Percentiles rank a stretch among this genome's conserved stretches.
Conservation (phyloP, 1,140 invertebrate genomes). For the Leptoteleia sp. region DNA sequence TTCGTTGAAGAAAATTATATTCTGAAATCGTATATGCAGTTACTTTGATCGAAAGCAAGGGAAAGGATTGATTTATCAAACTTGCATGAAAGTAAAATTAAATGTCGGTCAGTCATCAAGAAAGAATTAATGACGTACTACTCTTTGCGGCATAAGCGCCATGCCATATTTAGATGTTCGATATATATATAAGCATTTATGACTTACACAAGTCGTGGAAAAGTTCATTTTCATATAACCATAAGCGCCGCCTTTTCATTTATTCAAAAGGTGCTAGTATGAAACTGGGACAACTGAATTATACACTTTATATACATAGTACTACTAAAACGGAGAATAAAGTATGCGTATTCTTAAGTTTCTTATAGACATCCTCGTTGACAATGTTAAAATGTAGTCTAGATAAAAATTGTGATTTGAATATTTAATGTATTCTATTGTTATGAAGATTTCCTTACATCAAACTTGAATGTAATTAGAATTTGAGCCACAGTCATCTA, state of each 20-base stretch:
- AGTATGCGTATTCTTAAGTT: slow-evolving; percentile 21
- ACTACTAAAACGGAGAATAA: slow-evolving; percentile 6
- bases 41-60: neutral
- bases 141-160: slow-evolving; percentile 27
- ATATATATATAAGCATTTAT: slow-evolving; percentile 37
- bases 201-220: slow-evolving; percentile 38
- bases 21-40: neutral
- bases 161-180: slow-evolving; percentile 38
- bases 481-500: too few relatives aligned
- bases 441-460: slow-evolving; percentile 6
- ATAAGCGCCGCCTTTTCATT: slow-evolving; percentile 57
- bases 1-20: neutral
- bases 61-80: neutral
- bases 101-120: slow-evolving; percentile 3
- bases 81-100: slow-evolving; percentile 4
- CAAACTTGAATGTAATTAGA: too few relatives aligned
- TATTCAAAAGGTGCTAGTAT: slow-evolving; percentile 51
- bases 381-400: slow-evolving; percentile 16
- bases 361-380: slow-evolving; percentile 12
- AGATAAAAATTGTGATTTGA: slow-evolving; percentile 14
- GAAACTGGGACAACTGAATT: slow-evolving; percentile 55
- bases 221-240: slow-evolving; percentile 46
- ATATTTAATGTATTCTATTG: slow-evolving; percentile 14
- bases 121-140: slow-evolving; percentile 1
- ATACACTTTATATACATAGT: slow-evolving; percentile 29